Conservation (phyloP, 2,888 invertebrate species). For the Microdon myrmicae region DNA sequence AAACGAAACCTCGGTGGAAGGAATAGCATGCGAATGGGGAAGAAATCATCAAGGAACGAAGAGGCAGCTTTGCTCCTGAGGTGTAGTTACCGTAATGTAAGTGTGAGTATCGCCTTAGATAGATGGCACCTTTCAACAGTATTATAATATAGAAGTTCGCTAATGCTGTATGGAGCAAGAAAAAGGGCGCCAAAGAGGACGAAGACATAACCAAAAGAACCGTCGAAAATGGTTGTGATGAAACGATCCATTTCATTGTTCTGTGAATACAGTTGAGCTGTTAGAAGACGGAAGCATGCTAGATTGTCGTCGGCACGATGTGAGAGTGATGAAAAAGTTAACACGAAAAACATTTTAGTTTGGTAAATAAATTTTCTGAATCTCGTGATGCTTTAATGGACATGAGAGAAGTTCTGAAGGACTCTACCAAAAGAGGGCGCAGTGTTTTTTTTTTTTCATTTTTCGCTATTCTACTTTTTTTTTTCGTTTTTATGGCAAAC, state of each 20-base stretch:
- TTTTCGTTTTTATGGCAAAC: slow-evolving; percentile 1
- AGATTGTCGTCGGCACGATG: slow-evolving; percentile 3
- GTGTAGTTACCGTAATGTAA: slow-evolving; percentile 21
- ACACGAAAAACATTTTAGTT: slow-evolving; percentile 48
- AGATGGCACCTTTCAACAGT: slow-evolving; percentile 12
- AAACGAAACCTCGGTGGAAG: slow-evolving; percentile 31
- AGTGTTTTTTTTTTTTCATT: too few species aligned
- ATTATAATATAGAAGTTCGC: slow-evolving; percentile 30
- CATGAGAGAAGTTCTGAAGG: too few species aligned
- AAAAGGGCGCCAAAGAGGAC: slow-evolving; percentile 21
- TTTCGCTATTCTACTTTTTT: background rate
- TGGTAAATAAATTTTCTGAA: slow-evolving; percentile 34
- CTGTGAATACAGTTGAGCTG: slow-evolving; percentile 2
- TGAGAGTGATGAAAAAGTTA: slow-evolving; percentile 21
- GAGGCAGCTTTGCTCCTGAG: slow-evolving; percentile 10
- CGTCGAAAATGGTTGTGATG: background rate
- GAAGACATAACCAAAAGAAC: background rate
- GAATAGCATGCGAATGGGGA: background rate
- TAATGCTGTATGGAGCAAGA: too few species aligned
- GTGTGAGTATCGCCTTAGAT: slow-evolving; percentile 1
- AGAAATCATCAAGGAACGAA: slow-evolving; percentile 9
- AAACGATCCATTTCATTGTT: background rate
- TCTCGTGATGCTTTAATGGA: slow-evolving; percentile 5
- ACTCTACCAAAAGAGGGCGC: too few species aligned
- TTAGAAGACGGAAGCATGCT: slow-evolving; percentile 18